These are phyloP conservation scores for Australoheros facetus DNA, from an alignment of 2,797 vertebrate species.

Conservation along the genomic window DNA sequence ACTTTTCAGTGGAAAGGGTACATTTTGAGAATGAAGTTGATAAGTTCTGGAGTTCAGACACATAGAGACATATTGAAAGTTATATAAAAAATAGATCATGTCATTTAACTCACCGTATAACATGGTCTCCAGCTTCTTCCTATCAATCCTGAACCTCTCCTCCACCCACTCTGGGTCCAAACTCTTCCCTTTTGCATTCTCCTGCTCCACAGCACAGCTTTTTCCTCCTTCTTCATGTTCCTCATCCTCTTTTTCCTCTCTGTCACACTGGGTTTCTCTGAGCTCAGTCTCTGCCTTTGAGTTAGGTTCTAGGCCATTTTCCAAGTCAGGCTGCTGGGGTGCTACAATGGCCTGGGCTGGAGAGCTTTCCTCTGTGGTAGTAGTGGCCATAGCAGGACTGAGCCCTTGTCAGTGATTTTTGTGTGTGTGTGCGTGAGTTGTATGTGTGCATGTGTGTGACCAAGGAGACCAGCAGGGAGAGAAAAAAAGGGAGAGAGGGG, in stretches of 20 bases:
- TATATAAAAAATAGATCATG: background rate
- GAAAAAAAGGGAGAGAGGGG: constrained; percentile 61
- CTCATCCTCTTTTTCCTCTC: constrained; percentile 61
- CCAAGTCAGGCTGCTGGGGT: constrained; percentile 63
- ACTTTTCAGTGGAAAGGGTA: background rate
- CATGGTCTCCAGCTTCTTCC: constrained; percentile 86
- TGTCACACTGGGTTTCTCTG: constrained; percentile 34
- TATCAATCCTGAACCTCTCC: constrained; percentile 85
- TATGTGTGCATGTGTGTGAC: constrained; percentile 75
- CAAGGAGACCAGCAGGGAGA: constrained; percentile 73
- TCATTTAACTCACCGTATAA: constrained; percentile 76
- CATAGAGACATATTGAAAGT: background rate
- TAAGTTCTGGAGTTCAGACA: background rate
- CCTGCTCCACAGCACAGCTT: constrained; percentile 33
- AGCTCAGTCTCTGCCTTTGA: constrained; percentile 54
- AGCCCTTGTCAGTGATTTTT: constrained; percentile 71
- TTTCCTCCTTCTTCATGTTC: constrained; percentile 62
- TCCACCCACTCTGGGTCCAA: constrained; percentile 81
- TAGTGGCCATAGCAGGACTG: constrained; percentile 75
- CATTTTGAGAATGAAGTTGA: background rate
- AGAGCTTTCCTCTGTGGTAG: constrained; percentile 62
- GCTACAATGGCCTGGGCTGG: constrained; percentile 43
- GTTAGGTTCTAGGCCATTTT: constrained; percentile 58
- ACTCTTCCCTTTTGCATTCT: constrained; percentile 43
- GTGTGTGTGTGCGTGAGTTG: constrained; percentile 35